Conservation (phyloP, 2,888 invertebrate species). For the Pasiphila rectangulata region DNA sequence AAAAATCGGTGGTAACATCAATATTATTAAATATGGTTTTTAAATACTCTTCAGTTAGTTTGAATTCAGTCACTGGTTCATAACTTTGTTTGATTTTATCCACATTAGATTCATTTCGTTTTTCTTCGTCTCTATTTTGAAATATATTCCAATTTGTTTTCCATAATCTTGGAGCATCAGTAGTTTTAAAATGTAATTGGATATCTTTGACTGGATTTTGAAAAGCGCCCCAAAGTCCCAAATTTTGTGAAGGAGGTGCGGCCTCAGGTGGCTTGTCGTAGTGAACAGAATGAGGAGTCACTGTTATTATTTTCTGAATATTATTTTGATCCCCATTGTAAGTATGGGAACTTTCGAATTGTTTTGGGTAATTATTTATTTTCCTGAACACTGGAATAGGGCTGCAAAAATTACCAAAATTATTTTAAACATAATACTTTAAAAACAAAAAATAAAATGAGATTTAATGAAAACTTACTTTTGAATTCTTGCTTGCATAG, state of each 20-base stretch:
- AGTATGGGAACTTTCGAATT: neutral
- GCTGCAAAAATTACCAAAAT: conserved; percentile 12
- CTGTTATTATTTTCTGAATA: conserved; percentile 13
- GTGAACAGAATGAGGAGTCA: conserved; percentile 10
- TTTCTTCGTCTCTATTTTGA: neutral
- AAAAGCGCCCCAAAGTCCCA: neutral
- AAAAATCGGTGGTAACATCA: conserved; percentile 12
- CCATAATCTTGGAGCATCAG: neutral
- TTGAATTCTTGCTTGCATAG: conserved; percentile 2
- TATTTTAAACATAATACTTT: neutral
- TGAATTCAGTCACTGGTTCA: neutral
- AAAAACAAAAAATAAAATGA: neutral
- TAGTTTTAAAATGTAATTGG: neutral
- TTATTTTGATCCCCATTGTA: conserved; percentile 9
- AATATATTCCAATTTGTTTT: neutral
- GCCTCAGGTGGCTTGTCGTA: neutral
- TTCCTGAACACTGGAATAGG: conserved; percentile 6
- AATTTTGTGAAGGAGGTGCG: neutral
- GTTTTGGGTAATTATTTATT: conserved; percentile 4
- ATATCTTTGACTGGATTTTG: neutral
- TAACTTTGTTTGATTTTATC: neutral
- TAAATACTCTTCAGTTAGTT: neutral
- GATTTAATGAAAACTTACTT: conserved; percentile 8
- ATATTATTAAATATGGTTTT: neutral
- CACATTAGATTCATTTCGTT: neutral